These are phyloP conservation scores for Atlantisia rogersi DNA, from an alignment of 2,113 vertebrate species.

Conservation along the genomic window DNA sequence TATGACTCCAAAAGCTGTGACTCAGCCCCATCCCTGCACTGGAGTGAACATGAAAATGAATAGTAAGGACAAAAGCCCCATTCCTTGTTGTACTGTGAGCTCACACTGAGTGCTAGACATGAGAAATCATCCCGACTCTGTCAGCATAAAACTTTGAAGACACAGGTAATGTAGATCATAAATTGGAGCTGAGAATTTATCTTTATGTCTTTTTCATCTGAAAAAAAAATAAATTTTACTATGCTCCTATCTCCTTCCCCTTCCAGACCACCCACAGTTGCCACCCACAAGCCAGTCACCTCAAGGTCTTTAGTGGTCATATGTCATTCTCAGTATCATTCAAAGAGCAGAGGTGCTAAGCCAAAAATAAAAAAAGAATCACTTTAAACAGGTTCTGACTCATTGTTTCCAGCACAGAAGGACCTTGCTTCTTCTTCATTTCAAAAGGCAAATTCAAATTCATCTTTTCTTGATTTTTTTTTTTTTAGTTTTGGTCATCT, in stretches of 20 bases:
- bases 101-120: background rate
- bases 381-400: background rate
- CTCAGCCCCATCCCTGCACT: background rate
- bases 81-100: background rate
- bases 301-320: background rate
- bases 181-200: background rate
- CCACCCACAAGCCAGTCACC: background rate
- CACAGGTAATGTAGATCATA: slow-evolving; percentile 15
- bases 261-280: background rate
- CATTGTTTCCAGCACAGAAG: background rate
- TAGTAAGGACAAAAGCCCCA: background rate
- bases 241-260: background rate
- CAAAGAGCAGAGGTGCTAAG: background rate
- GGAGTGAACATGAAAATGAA: background rate
- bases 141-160: slow-evolving; percentile 19
- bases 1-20: background rate
- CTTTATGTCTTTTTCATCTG: slow-evolving; percentile 10
- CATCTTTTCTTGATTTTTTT: background rate
- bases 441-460: background rate
- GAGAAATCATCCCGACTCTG: background rate
- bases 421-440: background rate
- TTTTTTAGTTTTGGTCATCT: background rate
- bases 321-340: background rate
- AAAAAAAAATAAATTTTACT: background rate
- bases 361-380: background rate